Evolutionary conservation across 2,888 invertebrate species (phyloP), one percentile per base, ranked within the genome.

Genomic region (Serripes groenlandicus): DNA sequence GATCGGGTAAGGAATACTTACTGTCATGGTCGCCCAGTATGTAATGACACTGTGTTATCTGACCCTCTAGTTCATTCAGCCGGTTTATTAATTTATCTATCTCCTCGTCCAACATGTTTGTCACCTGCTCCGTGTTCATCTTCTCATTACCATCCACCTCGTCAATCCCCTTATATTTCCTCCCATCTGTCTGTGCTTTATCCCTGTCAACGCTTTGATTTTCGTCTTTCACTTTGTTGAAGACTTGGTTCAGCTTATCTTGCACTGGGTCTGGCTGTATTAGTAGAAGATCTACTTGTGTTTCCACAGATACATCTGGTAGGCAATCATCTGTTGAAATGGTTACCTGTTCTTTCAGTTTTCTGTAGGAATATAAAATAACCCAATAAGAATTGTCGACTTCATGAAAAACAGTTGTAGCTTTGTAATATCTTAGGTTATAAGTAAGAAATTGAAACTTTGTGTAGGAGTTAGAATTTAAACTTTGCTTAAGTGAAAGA

Each of bases 21-120:
- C 81, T 84, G 9, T 88, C 88, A 15, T 80, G 83, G 60, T 89
- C 89, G 18, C 87, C 87, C 15, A 89, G 78, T 56, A 88, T 85
- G 26, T 87, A 85, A 37, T 88, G 85, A 71, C 88, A 88, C 74
- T 88, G 84, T 23, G 78, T 83, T 5, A 89, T 70, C 54, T 83
- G 75, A 3, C 78, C 77, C 62, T 89, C 88, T 62, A 87, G 60
- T 64, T 81, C 70, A 28, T 81, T 85, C 74, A 84, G 71, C 49
- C 76, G 85, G 37, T 85, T 80, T 18, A 88, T 83, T 3, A 87
- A 71, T 56, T 64, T 71, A n/a, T 85, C 82, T 37, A 85, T 60
- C 56, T 87, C 85, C 32, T n/a, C 52, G 70, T 79, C 83, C 11
- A 87, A 64, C 18, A 73, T 60, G n/a, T 60, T 66, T 9, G 77